These are phyloP conservation scores for Spodoptera frugiperda DNA, from an alignment of 1,140 invertebrate genomes.

Conservation along the genomic window DNA sequence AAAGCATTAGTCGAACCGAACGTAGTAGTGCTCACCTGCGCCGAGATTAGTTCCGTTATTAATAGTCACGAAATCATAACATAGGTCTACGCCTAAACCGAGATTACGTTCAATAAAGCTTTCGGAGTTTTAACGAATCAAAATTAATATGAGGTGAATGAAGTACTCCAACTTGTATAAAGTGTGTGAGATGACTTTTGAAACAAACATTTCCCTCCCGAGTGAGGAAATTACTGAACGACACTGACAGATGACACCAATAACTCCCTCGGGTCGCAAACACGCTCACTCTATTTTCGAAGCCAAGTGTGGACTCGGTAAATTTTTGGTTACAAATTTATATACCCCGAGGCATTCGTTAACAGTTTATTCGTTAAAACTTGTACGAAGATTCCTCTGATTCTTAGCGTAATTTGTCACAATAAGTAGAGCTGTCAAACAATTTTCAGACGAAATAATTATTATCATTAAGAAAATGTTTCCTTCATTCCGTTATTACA, in stretches of 20 bases:
- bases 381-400: neutral
- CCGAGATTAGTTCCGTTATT: slow-evolving; percentile 33
- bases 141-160: slow-evolving; percentile 51
- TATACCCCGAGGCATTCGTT: slow-evolving; percentile 37
- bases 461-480: slow-evolving; percentile 42
- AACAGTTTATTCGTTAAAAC: slow-evolving; percentile 28
- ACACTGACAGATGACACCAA: slow-evolving; percentile 81
- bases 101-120: slow-evolving; percentile 3
- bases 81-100: neutral
- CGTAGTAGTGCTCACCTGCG: slow-evolving; percentile 47
- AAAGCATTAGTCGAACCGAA: slow-evolving; percentile 33
- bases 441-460: slow-evolving; percentile 20
- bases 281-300: slow-evolving; percentile 55
- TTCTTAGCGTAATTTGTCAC: slow-evolving; percentile 1
- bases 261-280: slow-evolving; percentile 69
- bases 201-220: slow-evolving; percentile 72
- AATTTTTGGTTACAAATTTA: slow-evolving; percentile 50
- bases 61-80: slow-evolving; percentile 29
- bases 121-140: slow-evolving; percentile 47
- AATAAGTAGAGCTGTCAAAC: slow-evolving; percentile 22
- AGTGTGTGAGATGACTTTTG: slow-evolving; percentile 72
- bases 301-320: slow-evolving; percentile 50
- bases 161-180: slow-evolving; percentile 59
- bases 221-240: slow-evolving; percentile 76
- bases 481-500: slow-evolving; percentile 40